Percentiles rank a stretch among this genome's conserved stretches.
These are phyloP conservation scores for Drosophila sordidula DNA, from an alignment of 2,888 invertebrate species.

Conservation along the genomic window DNA sequence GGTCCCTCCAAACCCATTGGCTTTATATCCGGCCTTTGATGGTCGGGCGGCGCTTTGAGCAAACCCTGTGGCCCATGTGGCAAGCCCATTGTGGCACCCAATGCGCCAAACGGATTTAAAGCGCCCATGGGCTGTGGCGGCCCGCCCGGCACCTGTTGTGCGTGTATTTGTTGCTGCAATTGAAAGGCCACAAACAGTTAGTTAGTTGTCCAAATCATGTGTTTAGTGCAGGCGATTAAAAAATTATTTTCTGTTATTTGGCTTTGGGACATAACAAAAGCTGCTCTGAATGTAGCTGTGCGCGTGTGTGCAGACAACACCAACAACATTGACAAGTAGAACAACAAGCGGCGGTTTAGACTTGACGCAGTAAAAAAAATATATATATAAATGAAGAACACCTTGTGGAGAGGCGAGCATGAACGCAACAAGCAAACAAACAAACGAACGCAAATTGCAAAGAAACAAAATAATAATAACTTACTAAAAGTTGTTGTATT, in stretches of 20 bases:
- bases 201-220: constrained; percentile 23
- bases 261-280: constrained; percentile 53
- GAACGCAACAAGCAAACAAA: constrained; percentile 69
- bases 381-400: constrained; percentile 27
- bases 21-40: constrained; percentile 85
- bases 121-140: constrained; percentile 86
- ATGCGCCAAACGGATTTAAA: constrained; percentile 85
- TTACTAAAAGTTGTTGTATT: constrained; percentile 96
- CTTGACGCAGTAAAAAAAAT: constrained; percentile 27
- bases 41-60: constrained; percentile 85
- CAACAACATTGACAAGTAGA: constrained; percentile 61
- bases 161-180: constrained; percentile 95
- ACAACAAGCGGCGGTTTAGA: constrained; percentile 47
- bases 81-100: constrained; percentile 85
- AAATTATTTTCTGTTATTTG: constrained; percentile 29
- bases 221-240: constrained; percentile 6
- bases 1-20: constrained; percentile 86
- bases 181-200: constrained; percentile 16
- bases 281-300: constrained; percentile 44
- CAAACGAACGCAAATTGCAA: constrained; percentile 56
- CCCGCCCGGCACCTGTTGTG: constrained; percentile 90
- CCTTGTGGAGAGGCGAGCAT: constrained; percentile 35
- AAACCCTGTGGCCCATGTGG: constrained; percentile 85
- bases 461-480: constrained; percentile 85
- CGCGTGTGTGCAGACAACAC: constrained; percentile 67